A percentile compares a stretch with the other conserved stretches of the same genome.
phyloP scores from a whole-genome alignment of 2,113 vertebrate species.

The Xiphorhynchus elegans region DNA sequence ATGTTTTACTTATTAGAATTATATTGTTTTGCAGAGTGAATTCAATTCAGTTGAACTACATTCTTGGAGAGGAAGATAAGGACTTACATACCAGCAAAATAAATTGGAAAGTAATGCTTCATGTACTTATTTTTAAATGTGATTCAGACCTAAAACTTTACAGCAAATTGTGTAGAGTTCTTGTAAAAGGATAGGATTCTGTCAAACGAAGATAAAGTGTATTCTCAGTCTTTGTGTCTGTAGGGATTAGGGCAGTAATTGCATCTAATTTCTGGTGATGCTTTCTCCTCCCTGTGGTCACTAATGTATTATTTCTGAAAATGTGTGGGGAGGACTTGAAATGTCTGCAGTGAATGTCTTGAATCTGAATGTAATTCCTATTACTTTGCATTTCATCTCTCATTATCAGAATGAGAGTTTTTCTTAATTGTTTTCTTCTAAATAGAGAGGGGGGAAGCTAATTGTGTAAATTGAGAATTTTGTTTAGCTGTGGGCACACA shows the following conservation, averaged over 20 bases:
- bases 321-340: background rate
- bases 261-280: conserved; percentile 35
- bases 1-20: background rate
- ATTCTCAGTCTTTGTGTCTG: conserved; percentile 15
- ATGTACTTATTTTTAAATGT: background rate
- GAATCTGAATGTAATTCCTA: background rate
- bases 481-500: background rate
- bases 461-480: background rate
- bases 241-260: conserved; percentile 46
- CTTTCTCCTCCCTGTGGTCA: conserved; percentile 22
- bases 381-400: background rate
- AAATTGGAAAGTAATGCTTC: conserved; percentile 17
- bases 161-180: background rate
- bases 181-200: conserved; percentile 36
- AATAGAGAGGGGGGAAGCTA: background rate
- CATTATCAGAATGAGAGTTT: background rate
- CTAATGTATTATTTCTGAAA: conserved; percentile 32
- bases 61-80: conserved; percentile 27
- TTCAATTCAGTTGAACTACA: background rate
- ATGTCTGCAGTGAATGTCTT: background rate
- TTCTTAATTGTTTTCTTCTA: background rate
- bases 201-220: conserved; percentile 37
- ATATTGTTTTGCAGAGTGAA: background rate
- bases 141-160: conserved; percentile 15
- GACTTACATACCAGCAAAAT: background rate